Percentiles rank a stretch among this genome's conserved stretches.
phyloP scores from a whole-genome alignment of 2,113 vertebrate genomes.

The Paratilapia polleni region DNA sequence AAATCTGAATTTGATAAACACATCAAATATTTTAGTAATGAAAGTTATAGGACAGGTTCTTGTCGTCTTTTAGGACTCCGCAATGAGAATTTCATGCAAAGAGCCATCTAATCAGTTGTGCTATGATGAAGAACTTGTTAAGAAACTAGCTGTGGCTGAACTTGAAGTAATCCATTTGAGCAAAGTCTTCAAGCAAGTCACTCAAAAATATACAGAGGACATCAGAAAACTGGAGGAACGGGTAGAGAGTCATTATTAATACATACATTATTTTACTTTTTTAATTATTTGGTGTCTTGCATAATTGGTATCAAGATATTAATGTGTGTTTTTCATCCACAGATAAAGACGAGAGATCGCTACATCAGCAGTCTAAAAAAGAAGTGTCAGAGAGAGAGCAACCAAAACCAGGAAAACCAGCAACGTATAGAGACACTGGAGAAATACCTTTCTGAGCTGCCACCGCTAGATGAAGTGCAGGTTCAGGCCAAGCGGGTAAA shows the following conservation, averaged over 20 bases:
- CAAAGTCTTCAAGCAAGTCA: conserved; percentile 87
- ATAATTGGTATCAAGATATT: not conserved
- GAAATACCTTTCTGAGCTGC: conserved; percentile 94
- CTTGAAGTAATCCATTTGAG: conserved; percentile 87
- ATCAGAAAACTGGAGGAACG: conserved; percentile 95
- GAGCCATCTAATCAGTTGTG: conserved; percentile 42
- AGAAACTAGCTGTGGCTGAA: conserved; percentile 85
- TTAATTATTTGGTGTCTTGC: not conserved
- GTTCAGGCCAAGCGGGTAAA: conserved; percentile 89
- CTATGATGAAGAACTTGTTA: conserved; percentile 85
- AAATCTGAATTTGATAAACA: not conserved
- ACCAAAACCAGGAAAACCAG: conserved; percentile 93
- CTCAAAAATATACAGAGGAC: conserved; percentile 89
- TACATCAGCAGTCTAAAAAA: conserved; percentile 96
- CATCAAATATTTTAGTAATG: not conserved
- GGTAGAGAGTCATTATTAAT: conserved; percentile 68
- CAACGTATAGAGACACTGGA: conserved; percentile 95
- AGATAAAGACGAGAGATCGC: conserved; percentile 96
- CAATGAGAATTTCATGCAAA: not conserved
- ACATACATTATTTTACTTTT: not conserved
- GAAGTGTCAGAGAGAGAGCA: conserved; percentile 91
- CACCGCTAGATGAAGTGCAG: conserved; percentile 90
- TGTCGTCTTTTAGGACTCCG: conserved; percentile 58
- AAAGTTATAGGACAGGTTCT: not conserved
- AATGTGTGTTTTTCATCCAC: not conserved